Evolutionary conservation across 2,888 invertebrate species (phyloP).

Genomic region (Subacronicta megacephala): DNA sequence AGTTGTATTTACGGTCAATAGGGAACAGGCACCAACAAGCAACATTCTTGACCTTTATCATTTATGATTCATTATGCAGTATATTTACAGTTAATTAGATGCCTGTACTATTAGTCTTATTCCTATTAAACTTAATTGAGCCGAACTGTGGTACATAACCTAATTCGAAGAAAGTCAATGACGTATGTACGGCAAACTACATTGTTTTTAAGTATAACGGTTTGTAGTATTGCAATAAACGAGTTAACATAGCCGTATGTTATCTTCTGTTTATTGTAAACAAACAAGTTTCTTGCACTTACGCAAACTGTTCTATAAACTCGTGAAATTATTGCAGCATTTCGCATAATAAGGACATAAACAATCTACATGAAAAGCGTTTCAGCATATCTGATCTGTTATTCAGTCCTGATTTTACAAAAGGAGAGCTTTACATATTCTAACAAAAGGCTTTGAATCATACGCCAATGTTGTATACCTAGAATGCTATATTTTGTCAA

Average conservation of each 20-base stretch:
- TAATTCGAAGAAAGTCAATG: background rate
- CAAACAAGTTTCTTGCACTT: conserved; percentile 28
- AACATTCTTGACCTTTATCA: too few relatives aligned
- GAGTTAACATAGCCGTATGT: conserved; percentile 23
- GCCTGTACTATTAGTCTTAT: too few relatives aligned
- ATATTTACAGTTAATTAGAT: too few relatives aligned
- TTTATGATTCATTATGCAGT: too few relatives aligned
- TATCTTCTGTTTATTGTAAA: conserved; percentile 3
- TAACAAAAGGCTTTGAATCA: conserved; percentile 1
- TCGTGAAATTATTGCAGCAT: conserved; percentile 41
- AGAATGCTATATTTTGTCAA: background rate
- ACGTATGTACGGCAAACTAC: background rate
- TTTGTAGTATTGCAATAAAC: conserved; percentile 26
- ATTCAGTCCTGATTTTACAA: conserved; percentile 22
- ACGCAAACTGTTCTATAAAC: conserved; percentile 42
- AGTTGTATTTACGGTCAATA: too few relatives aligned
- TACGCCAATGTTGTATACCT: background rate
- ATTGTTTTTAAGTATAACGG: conserved; percentile 2
- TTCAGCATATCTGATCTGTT: conserved; percentile 35
- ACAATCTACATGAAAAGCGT: conserved; percentile 42
- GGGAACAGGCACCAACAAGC: too few relatives aligned
- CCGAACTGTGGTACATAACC: too few relatives aligned
- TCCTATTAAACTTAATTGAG: too few relatives aligned
- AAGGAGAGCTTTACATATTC: conserved; percentile 17
- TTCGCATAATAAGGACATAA: conserved; percentile 42